Percentiles rank a stretch among this genome's conserved stretches.
Conservation (phyloP, 1,140 invertebrate species). For the Planococcus citri region DNA sequence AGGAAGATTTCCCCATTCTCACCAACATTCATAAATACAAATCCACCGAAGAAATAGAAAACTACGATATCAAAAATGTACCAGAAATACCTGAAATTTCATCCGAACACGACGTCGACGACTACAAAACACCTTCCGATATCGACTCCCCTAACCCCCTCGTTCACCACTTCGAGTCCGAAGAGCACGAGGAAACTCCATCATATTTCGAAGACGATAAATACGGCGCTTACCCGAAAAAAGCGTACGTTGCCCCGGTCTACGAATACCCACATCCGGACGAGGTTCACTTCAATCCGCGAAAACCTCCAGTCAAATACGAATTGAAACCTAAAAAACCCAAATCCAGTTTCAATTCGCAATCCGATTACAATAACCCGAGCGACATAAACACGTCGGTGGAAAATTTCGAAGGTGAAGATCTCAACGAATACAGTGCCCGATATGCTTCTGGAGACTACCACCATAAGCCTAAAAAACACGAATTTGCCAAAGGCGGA, state of each 20-base stretch:
- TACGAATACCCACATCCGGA: background rate
- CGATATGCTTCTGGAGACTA: background rate
- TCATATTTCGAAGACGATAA: background rate
- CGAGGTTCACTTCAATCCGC: constrained; percentile 8
- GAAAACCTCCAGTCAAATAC: constrained; percentile 21
- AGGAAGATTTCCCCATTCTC: background rate
- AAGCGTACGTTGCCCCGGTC: constrained; percentile 20
- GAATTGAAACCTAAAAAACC: constrained; percentile 16
- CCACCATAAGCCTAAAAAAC: constrained; percentile 19
- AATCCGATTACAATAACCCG: constrained; percentile 21
- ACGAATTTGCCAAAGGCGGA: constrained; percentile 31
- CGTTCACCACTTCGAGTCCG: background rate
- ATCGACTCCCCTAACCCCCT: background rate
- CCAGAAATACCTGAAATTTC: background rate
- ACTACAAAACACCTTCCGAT: background rate
- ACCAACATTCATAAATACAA: background rate
- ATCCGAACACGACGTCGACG: background rate
- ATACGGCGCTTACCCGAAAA: background rate
- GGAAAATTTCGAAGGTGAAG: constrained; percentile 12
- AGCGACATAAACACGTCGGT: constrained; percentile 33
- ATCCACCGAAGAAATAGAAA: background rate
- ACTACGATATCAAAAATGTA: background rate
- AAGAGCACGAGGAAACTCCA: background rate
- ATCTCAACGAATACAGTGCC: constrained; percentile 21
- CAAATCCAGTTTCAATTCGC: background rate